Evolutionary conservation across 2,888 invertebrate genomes (phyloP), one percentile per base, ranked within the genome.

Genomic region (Nomada goodeniana): DNA sequence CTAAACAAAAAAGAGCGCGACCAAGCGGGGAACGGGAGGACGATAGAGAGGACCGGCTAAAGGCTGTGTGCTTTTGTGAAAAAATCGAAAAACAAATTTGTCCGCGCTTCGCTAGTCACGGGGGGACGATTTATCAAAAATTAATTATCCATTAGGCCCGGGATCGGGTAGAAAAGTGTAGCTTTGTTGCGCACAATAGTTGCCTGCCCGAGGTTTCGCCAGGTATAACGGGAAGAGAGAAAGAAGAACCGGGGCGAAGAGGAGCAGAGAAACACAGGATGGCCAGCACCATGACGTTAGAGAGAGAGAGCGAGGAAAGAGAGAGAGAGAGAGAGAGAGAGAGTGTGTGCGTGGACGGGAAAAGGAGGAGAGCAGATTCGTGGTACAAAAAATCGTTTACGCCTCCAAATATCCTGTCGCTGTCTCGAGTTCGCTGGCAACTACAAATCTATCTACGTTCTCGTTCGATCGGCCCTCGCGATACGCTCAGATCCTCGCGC

Each of bases 61-160:
- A 80, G 73, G 64, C 69, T 59, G 80, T 76, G 74, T 80, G 82
- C 83, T 89, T 86, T 90, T 90, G 89, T 91, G 89, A 88, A 89
- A 36, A 91, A 91, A 91, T 91, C 90, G 90, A 91, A 90, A 91
- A 89, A 90, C 90, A 91, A 91, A 91, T 91, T 91, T 86, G 90
- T 80, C 88, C 86, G 89, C 83, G 87, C 80, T 80, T 90, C 88
- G 88, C 92, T 88, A 92, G 92, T 93, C 92, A 93, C 89, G 90
- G 87, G 80, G 84, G 82, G 85, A 90, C 91, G 90, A 93, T 93
- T 93, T 92, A 92, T 93, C 92, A 93, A 93, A 93, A 92, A 93
- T 93, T 93, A 93, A 93, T 93, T 93, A 93, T 93, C 92, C 91
- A 92, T 92, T 91, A 91, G 92, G 90, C 87, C 86, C 83, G 88